Percentiles rank a stretch among this genome's conserved stretches.
Conservation (phyloP, 1,140 invertebrate genomes). For the Trachelipus rathkii region DNA sequence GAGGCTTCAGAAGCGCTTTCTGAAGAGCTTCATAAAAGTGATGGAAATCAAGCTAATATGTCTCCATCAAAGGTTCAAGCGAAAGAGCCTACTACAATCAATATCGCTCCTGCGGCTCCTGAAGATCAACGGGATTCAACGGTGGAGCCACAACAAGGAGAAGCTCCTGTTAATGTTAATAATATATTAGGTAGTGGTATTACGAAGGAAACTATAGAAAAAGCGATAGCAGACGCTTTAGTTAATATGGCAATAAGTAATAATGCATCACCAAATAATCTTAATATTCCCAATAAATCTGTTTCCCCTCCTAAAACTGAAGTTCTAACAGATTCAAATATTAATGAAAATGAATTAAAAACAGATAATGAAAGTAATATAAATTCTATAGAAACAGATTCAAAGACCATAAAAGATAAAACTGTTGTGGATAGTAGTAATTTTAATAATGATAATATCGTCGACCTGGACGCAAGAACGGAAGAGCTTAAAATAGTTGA, state of each 20-base stretch:
- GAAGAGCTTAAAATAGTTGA: not conserved
- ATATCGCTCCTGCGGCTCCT: not conserved
- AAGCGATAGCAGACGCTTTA: not conserved
- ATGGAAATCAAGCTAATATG: not conserved
- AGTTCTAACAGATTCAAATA: too few relatives aligned
- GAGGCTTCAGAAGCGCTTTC: not conserved
- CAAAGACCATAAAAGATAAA: not conserved
- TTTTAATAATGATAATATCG: not conserved
- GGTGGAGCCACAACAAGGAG: not conserved
- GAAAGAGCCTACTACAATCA: not conserved
- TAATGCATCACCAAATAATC: not conserved
- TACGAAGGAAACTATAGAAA: not conserved
- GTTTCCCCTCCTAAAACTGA: too few relatives aligned
- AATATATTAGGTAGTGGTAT: not conserved
- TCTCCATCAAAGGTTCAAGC: not conserved
- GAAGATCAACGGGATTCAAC: not conserved
- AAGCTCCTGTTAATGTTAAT: not conserved
- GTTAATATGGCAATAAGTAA: not conserved
- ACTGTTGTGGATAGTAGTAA: not conserved
- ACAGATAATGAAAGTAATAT: not conserved
- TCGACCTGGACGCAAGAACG: not conserved
- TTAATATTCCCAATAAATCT: not conserved
- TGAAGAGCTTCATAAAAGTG: not conserved
- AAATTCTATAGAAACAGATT: not conserved
- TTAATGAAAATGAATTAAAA: too few relatives aligned